A percentile compares a stretch with the other conserved stretches of the same genome.
Conservation (phyloP, 2,888 invertebrate species). For the Acheta domesticus region DNA sequence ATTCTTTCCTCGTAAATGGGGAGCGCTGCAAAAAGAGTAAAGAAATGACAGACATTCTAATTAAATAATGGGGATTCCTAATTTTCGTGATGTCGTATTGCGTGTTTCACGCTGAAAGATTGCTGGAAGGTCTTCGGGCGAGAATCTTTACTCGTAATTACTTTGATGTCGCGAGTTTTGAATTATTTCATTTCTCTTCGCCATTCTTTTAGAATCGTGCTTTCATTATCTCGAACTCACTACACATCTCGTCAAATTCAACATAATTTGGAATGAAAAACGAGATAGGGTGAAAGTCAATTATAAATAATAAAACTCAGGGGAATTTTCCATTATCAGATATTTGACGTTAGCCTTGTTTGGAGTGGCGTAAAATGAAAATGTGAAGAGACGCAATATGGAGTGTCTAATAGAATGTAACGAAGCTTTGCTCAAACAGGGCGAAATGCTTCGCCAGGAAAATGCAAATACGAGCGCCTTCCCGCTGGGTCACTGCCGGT, state of each 20-base stretch:
- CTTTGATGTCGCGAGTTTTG: no score
- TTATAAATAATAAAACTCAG: neutral
- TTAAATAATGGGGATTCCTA: no score
- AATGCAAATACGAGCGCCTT: neutral
- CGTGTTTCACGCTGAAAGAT: no score
- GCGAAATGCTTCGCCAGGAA: neutral
- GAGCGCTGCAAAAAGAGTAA: no score
- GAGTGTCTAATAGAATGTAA: conserved; percentile 18
- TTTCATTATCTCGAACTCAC: neutral
- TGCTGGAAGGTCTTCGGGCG: no score
- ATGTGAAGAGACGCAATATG: neutral
- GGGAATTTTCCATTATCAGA: conserved; percentile 10
- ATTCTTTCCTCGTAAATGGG: no score
- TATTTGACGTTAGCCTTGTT: neutral
- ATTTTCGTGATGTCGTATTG: no score
- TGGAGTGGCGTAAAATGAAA: neutral
- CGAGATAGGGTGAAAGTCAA: neutral
- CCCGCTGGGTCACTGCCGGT: neutral
- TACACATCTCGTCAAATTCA: neutral
- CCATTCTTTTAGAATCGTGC: neutral
- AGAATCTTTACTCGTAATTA: no score
- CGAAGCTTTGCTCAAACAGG: neutral
- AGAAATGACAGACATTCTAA: no score
- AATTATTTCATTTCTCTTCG: neutral
- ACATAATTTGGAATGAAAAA: neutral